Evolutionary conservation across 2,888 invertebrate genomes (phyloP).

Genomic region (Pyrocoelia pectoralis): DNA sequence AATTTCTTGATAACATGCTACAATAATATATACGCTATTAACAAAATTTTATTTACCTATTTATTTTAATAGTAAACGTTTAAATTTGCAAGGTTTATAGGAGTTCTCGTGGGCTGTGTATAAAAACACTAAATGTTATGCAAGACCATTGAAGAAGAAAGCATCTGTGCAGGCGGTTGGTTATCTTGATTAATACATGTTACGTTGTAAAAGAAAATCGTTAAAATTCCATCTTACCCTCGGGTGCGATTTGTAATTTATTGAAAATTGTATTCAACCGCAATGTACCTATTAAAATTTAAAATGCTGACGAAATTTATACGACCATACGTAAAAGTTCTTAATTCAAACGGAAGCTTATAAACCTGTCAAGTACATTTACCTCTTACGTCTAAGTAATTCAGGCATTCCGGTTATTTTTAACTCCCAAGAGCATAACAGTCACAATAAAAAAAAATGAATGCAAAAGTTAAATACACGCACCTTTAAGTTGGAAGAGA

Average conservation of each 20-base stretch:
- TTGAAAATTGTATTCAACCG: not conserved
- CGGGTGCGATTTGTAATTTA: conserved; percentile 3
- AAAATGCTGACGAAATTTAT: conserved; percentile 19
- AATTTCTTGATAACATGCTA: too few relatives aligned
- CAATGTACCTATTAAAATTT: conserved; percentile 16
- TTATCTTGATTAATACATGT: not conserved
- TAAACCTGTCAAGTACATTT: conserved; percentile 41
- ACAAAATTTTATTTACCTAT: too few relatives aligned
- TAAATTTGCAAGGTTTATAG: too few relatives aligned
- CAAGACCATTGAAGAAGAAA: too few relatives aligned
- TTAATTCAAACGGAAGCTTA: conserved; percentile 34
- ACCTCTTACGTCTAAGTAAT: conserved; percentile 34
- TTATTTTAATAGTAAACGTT: too few relatives aligned
- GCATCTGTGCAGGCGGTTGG: too few relatives aligned
- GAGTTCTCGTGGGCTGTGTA: too few relatives aligned
- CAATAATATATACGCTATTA: too few relatives aligned
- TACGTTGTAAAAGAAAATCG: not conserved
- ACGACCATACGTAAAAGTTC: conserved; percentile 30
- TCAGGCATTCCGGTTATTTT: conserved; percentile 36
- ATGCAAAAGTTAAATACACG: not conserved
- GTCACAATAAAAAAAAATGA: not conserved
- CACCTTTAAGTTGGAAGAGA: too few relatives aligned
- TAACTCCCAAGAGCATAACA: conserved; percentile 18
- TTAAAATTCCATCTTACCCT: not conserved
- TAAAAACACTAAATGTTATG: too few relatives aligned